Evolutionary conservation across 2,797 vertebrate genomes (phyloP).

Genomic region (Anabacerthia variegaticeps): DNA sequence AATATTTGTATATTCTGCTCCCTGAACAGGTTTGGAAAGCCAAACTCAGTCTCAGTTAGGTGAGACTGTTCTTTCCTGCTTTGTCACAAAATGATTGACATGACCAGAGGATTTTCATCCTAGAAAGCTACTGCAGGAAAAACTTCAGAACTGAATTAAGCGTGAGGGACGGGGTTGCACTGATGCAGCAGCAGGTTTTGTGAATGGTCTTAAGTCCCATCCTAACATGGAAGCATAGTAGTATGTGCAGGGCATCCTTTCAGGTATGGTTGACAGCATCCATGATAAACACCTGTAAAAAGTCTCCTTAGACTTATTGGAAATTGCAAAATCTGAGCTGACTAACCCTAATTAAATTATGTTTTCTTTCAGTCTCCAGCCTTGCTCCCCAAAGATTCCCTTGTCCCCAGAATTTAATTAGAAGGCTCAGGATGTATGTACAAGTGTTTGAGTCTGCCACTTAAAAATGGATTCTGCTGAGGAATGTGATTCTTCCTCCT

Average conservation of each 20-base stretch:
- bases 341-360: neutral
- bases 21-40: neutral
- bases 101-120: neutral
- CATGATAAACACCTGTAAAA: neutral
- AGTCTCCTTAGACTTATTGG: neutral
- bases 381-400: neutral
- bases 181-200: neutral
- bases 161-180: neutral
- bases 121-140: neutral
- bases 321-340: neutral
- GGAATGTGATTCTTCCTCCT: neutral
- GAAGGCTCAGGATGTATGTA: neutral
- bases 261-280: neutral
- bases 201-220: neutral
- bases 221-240: neutral
- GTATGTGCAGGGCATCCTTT: neutral
- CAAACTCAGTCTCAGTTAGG: neutral
- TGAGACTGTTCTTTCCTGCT: neutral
- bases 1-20: conserved; percentile 30
- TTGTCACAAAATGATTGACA: neutral
- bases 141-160: neutral
- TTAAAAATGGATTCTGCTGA: neutral
- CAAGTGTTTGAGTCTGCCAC: neutral
- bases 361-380: neutral
- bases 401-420: conserved; percentile 11